Percentiles rank a stretch among this genome's conserved stretches.
Conservation (phyloP, 2,797 vertebrate species). For the Arctocebus calabarensis region DNA sequence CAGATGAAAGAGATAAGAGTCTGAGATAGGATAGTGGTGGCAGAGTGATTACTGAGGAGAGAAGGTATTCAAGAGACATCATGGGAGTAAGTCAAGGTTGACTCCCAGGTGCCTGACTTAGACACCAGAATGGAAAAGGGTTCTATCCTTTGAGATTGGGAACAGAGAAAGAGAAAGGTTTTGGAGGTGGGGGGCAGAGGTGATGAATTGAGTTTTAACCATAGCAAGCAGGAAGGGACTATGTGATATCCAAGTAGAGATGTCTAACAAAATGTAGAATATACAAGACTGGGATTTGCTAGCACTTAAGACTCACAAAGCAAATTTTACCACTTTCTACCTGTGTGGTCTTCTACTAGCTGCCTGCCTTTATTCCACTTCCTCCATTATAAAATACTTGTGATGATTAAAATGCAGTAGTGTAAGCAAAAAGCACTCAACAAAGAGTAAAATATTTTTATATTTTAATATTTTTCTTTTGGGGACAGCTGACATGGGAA, state of each 20-base stretch:
- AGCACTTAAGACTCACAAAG: conserved; percentile 23
- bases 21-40: background rate
- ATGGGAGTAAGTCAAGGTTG: conserved; percentile 32
- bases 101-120: conserved; percentile 12
- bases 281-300: conserved; percentile 7
- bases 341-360: background rate
- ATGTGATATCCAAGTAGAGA: background rate
- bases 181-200: background rate
- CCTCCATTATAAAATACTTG: background rate
- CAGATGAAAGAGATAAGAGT: conserved; percentile 18
- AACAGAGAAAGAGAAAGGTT: conserved; percentile 5
- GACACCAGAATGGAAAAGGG: background rate
- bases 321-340: conserved; percentile 38
- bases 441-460: conserved; percentile 14
- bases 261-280: conserved; percentile 15
- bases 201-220: conserved; percentile 16
- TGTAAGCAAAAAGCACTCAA: background rate
- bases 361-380: background rate
- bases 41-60: conserved; percentile 6
- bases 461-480: conserved; percentile 28
- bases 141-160: background rate
- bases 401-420: conserved; percentile 15
- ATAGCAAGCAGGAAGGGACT: background rate
- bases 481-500: background rate
- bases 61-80: conserved; percentile 6